Base-by-base conservation (phyloP, 2,113 vertebrate genomes). In the Carettochelys insculpta region DNA sequence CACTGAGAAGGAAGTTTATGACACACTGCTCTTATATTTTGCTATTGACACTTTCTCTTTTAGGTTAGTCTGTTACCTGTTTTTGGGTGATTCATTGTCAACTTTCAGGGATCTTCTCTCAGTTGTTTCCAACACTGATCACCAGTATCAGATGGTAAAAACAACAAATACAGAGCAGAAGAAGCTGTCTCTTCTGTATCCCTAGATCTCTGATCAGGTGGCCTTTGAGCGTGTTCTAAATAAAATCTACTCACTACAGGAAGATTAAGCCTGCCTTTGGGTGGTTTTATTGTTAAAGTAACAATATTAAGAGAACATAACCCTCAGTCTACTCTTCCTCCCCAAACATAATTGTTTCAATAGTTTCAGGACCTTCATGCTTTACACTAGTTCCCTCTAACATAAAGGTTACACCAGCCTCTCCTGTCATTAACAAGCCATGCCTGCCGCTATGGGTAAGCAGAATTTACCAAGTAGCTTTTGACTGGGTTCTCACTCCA, bases 201-300 rank as follows among this genome's bases (percentile, higher is more conserved):
- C 76, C 47, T 77, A 43, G 31, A 54, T 38, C 8, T 7, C 13
- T 38, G 9, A 20, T 31, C 77, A 75, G 14, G 1, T 79, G 88
- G n/a, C 24, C 27, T 25, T n/a, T 3, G 0, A 1, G 2, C 1
- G 5, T 76, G 24, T 34, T 45, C 4, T 89, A 78, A 2, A 31
- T 3, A 38, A 58, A 27, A 43, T 31, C 87, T 68, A 20, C 4
- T 38, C 17, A 22, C 19, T 20, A 20, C 22, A 19, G 19, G n/a
- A 68, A 68, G 19, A 19, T 22, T 34, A 68, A 38, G n/a, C n/a
- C 17, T 68, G 38, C 19, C n/a, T 68, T 34, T 47, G 58, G 31
- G 34, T 31, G 31, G 45, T 22, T 20, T 16, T 19, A 47, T 47
- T 52, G 22, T 53, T 84, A 41, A 43, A n/a, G 16, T 22, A 34